Evolutionary conservation across 92 coral and sea anemone genomes (phyloP).

Genomic region (Muricea muricata): DNA sequence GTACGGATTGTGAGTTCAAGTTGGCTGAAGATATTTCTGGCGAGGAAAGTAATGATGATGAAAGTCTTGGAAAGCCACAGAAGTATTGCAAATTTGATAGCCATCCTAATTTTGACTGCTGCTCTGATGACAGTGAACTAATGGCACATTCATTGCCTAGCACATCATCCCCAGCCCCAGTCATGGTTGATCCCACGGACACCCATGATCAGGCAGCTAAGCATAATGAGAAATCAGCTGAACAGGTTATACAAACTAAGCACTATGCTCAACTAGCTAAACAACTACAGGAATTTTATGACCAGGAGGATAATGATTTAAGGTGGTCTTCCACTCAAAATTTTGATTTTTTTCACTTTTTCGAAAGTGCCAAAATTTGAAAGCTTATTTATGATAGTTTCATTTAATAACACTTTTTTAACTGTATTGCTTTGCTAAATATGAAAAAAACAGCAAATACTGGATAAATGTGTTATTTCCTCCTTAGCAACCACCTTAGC

Average conservation of each 20-base stretch:
- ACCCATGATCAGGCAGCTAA: too few species aligned
- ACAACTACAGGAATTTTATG: too few species aligned
- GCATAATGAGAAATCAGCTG: too few species aligned
- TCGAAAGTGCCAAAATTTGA: not conserved
- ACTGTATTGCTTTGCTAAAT: not conserved
- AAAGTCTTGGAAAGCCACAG: too few species aligned
- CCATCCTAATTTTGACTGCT: too few species aligned
- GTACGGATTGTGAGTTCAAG: conserved; percentile 54
- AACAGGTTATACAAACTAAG: too few species aligned
- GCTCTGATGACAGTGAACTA: too few species aligned
- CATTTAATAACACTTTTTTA: not conserved
- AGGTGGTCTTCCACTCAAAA: conserved; percentile 14
- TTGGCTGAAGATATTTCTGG: too few species aligned
- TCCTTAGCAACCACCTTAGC: conserved; percentile 3
- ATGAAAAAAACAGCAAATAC: not conserved
- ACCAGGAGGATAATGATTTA: not conserved
- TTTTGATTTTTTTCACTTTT: not conserved
- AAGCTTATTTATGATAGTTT: not conserved
- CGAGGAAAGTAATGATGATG: conserved; percentile 35
- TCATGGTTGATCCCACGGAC: too few species aligned
- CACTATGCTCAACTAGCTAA: too few species aligned
- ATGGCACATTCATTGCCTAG: too few species aligned
- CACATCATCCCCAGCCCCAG: too few species aligned
- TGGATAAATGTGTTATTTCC: not conserved
- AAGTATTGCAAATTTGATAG: not conserved